Percentiles rank a stretch among this genome's conserved stretches.
Conservation (phyloP, 35 echinoderm and acorn worm species). For the Lytechinus pictus region DNA sequence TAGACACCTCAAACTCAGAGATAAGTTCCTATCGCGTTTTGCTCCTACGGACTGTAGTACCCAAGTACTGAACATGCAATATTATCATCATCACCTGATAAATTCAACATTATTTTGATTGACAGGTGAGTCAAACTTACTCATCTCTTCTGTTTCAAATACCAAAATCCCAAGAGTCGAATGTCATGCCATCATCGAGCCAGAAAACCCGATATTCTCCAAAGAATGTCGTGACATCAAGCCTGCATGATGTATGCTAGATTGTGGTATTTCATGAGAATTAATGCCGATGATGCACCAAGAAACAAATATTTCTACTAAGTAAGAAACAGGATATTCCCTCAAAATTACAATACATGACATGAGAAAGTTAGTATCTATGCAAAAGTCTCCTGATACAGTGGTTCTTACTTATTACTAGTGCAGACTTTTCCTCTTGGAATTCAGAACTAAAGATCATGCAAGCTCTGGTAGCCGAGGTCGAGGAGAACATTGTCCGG, state of each 20-base stretch:
- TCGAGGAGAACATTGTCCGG: no score
- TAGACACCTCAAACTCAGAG: no score
- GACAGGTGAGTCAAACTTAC: not conserved
- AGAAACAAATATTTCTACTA: not conserved
- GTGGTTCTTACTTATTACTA: no score
- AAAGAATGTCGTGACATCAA: not conserved
- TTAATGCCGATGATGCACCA: not conserved
- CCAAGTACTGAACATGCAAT: not conserved
- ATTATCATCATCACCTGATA: not conserved
- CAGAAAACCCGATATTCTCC: not conserved
- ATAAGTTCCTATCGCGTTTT: no score
- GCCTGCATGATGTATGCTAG: not conserved
- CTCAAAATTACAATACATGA: no score
- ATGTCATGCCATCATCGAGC: not conserved
- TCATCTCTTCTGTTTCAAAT: constrained; percentile 4
- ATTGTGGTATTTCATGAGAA: not conserved
- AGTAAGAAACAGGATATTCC: no score
- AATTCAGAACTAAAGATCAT: no score
- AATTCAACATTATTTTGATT: not conserved
- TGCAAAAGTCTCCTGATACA: no score
- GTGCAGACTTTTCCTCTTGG: no score
- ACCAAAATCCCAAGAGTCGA: not conserved
- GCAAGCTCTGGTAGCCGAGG: no score
- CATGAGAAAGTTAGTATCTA: no score
- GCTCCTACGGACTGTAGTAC: no score